A percentile compares a stretch with the other conserved stretches of the same genome.
phyloP scores from a whole-genome alignment of 2,113 vertebrate genomes.

The Chloebia gouldiae region DNA sequence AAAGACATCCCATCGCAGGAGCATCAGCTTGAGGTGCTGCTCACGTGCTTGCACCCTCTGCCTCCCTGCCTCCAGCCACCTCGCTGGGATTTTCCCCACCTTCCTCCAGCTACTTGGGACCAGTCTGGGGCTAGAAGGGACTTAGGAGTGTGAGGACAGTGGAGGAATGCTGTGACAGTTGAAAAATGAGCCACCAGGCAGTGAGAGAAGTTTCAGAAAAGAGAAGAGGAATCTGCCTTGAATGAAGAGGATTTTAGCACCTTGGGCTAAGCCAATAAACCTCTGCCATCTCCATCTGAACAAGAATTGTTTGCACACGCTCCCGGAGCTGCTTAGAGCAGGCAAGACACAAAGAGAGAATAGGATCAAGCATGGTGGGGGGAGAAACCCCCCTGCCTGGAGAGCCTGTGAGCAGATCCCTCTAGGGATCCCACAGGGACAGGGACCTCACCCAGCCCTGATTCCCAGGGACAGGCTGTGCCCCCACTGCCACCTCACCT shows the following conservation, averaged over 20 bases:
- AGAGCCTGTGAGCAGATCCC: neutral
- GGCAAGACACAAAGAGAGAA: neutral
- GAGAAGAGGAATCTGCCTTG: slow-evolving; percentile 40
- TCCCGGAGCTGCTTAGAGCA: neutral
- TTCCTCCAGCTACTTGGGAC: neutral
- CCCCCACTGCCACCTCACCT: neutral
- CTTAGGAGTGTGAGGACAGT: rapidly evolving
- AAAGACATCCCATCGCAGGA: neutral
- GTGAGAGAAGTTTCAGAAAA: neutral
- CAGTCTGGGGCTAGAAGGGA: neutral
- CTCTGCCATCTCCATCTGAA: neutral
- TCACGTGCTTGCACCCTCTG: neutral
- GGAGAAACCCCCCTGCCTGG: neutral
- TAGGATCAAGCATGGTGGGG: neutral
- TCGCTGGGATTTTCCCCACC: neutral
- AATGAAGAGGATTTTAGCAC: slow-evolving; percentile 63
- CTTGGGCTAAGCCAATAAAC: slow-evolving; percentile 52
- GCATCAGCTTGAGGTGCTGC: neutral
- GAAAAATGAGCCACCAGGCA: slow-evolving; percentile 9
- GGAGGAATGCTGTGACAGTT: slow-evolving; percentile 11
- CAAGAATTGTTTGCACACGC: slow-evolving; percentile 7
- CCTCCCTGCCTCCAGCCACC: neutral
- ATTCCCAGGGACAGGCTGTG: neutral
- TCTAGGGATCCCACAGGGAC: neutral
- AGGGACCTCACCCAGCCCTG: neutral